Evolutionary conservation across 37 sponge, comb jelly and placozoan species (phyloP), one percentile per base, ranked within the genome.

Genomic region (Mnemiopsis leidyi): DNA sequence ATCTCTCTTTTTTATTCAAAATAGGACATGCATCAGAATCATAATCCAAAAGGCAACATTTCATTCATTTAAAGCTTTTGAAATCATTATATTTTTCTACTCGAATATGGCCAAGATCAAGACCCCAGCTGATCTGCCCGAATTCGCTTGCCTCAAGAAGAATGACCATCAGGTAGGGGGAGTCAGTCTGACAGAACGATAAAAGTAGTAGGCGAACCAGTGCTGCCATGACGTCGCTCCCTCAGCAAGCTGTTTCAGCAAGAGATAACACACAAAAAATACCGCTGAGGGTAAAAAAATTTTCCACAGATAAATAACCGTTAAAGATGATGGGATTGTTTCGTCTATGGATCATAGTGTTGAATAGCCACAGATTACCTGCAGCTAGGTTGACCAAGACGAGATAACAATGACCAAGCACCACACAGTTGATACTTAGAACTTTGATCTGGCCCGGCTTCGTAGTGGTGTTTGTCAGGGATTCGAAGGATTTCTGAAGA

Each of bases 371-470:
- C n/a, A n/a, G n/a, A n/a, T n/a, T n/a, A n/a, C 18, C 20, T 21
- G 18, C 68, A 21, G 68, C 68, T 67, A 20, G 18, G 20, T 20
- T 20, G 68, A 67, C 18, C 13, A 13, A 13, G 20, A 67, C 20
- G 13, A 67, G 68, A 67, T 67, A 67, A 67, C 13, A 20, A 38
- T 79, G 82, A 21, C 82, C 82, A 21, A 79, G 26, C 23, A 79
- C 82, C 5, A 79, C 82, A 36, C 82, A 79, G 37, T 79, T 79
- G 82, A 79, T 79, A 79, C 82, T 79, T 5, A 79, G 82, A 1
- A 79, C 82, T 38, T 38, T 79, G 7, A 79, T 79, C 82, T 79
- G 82, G 7, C 82, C 82, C 0, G 82, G 82, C 23, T 79, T 79
- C 1, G 82, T 79, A 29, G 18, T 26, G 7, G 82, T 79, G 7